These are phyloP conservation scores for Microplitis manilae DNA, from an alignment of 2,888 invertebrate genomes.

Conservation along the genomic window DNA sequence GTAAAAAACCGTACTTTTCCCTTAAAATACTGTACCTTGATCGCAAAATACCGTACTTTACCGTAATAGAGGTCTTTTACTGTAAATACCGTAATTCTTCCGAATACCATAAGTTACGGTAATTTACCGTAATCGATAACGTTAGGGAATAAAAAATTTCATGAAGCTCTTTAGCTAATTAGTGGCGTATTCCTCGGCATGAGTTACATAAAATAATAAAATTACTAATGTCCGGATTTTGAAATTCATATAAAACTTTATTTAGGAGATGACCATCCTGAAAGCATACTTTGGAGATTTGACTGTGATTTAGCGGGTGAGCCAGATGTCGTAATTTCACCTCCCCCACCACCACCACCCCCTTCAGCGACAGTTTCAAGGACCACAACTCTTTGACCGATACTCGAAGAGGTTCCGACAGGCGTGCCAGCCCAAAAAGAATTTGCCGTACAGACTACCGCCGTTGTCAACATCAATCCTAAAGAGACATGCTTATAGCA, in stretches of 20 bases:
- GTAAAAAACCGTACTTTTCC: no score
- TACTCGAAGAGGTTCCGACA: constrained; percentile 69
- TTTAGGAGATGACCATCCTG: constrained; percentile 70
- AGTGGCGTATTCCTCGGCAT: no score
- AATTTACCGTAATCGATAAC: no score
- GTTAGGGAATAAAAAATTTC: no score
- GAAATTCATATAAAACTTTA: background rate
- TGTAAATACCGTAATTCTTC: no score
- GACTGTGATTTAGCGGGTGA: constrained; percentile 70
- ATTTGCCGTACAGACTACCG: constrained; percentile 61
- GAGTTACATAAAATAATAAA: no score
- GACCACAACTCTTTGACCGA: constrained; percentile 70
- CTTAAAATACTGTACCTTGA: no score
- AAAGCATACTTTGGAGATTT: constrained; percentile 70
- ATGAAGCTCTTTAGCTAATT: no score
- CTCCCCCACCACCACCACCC: constrained; percentile 62
- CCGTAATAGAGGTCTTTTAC: no score
- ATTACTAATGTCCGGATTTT: no score
- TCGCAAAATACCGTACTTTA: no score
- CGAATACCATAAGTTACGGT: no score
- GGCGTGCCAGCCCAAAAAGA: constrained; percentile 66
- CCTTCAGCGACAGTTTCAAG: constrained; percentile 65
- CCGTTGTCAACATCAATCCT: constrained; percentile 64
- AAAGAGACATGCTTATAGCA: constrained; percentile 69
- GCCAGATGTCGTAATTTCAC: constrained; percentile 68